These are phyloP conservation scores for Paracanthobrama guichenoti DNA, from an alignment of 2,113 vertebrate species.

Conservation along the genomic window DNA sequence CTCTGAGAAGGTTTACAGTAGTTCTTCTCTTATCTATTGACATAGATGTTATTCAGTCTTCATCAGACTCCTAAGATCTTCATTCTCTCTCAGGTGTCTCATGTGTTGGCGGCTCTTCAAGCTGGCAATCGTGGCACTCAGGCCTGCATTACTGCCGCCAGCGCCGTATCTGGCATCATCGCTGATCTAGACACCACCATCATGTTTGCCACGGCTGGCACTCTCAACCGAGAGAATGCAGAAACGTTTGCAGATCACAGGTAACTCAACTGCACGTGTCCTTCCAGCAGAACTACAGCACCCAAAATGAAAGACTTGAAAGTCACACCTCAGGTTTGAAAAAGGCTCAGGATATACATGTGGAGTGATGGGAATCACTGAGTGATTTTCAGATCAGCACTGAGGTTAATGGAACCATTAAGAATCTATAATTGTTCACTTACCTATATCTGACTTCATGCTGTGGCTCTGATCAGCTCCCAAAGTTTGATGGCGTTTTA, in stretches of 20 bases:
- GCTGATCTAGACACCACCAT: constrained; percentile 98
- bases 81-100: constrained; percentile 83
- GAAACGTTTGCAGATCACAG: constrained; percentile 98
- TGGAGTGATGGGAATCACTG: too few species aligned
- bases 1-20: constrained; percentile 88
- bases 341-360: neutral
- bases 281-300: neutral
- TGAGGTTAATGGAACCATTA: neutral
- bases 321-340: neutral
- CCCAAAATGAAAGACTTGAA: neutral
- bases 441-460: neutral
- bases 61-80: neutral
- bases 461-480: neutral
- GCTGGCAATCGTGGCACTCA: constrained; percentile 97
- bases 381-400: neutral
- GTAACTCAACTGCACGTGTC: constrained; percentile 63
- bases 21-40: neutral
- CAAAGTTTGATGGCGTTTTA: neutral
- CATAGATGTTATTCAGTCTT: neutral
- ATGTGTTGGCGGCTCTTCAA: constrained; percentile 92
- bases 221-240: constrained; percentile 90
- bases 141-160: constrained; percentile 97
- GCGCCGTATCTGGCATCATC: constrained; percentile 93
- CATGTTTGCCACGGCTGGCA: constrained; percentile 97
- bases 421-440: neutral